These are phyloP conservation scores for Pyrocephalus nanus DNA, from an alignment of 2,797 vertebrate species.

Conservation along the genomic window DNA sequence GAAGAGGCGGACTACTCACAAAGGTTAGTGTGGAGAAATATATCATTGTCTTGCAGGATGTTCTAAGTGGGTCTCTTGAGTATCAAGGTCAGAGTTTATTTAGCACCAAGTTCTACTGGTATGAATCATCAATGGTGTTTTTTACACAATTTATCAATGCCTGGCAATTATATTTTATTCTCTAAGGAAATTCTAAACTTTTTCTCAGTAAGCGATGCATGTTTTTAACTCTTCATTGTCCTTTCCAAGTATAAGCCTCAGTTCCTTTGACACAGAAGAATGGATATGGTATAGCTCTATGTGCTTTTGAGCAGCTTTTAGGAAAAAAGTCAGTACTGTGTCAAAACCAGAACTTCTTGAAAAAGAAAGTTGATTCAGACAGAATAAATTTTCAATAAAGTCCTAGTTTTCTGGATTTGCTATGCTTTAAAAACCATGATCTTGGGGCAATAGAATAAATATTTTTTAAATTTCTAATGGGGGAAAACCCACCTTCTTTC, in stretches of 20 bases:
- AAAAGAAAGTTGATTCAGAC: neutral
- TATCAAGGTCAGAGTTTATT: conserved; percentile 69
- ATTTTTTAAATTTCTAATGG: neutral
- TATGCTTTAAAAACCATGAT: neutral
- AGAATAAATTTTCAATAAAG: neutral
- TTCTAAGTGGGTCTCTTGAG: conserved; percentile 64
- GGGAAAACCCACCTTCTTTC: accelerated
- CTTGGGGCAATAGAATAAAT: neutral
- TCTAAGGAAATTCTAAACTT: neutral
- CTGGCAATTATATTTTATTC: conserved; percentile 43
- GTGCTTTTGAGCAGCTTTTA: neutral
- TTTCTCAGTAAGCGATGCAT: neutral
- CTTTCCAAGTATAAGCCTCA: neutral
- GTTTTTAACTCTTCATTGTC: conserved; percentile 34
- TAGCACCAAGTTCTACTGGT: conserved; percentile 54
- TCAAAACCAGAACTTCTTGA: neutral
- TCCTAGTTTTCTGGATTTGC: neutral
- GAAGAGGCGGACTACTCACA: conserved; percentile 47
- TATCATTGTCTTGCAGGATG: conserved; percentile 62
- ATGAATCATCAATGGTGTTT: conserved; percentile 60
- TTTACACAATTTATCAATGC: conserved; percentile 51
- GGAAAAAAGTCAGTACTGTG: neutral
- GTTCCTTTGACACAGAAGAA: neutral
- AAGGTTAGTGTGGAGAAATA: conserved; percentile 64
- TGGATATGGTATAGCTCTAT: neutral